Conservation (phyloP, 1,140 invertebrate genomes). For the Sipha flava region DNA sequence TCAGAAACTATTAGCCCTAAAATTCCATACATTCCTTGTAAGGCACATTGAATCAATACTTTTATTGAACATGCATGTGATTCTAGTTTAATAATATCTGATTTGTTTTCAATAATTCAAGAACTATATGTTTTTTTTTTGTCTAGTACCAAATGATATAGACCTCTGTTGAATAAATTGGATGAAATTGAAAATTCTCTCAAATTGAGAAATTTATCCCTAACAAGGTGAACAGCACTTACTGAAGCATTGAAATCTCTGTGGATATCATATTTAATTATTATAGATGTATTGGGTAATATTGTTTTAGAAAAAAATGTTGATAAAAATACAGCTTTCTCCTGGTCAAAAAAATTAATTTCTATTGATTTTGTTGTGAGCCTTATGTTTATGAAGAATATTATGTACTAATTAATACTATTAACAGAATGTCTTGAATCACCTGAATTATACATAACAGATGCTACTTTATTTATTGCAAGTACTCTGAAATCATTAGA, state of each 20-base stretch:
- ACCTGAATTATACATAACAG: neutral
- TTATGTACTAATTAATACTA: neutral
- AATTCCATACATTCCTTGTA: constrained; percentile 26
- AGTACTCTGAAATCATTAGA: neutral
- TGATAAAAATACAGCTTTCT: neutral
- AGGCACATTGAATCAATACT: constrained; percentile 6
- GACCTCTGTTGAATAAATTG: neutral
- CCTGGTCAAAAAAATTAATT: neutral
- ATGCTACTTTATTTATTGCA: neutral
- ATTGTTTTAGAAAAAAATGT: neutral
- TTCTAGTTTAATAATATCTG: neutral
- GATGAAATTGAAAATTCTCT: neutral
- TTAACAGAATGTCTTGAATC: constrained; percentile 14
- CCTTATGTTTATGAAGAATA: constrained; percentile 7
- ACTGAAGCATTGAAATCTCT: neutral
- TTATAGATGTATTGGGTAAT: neutral
- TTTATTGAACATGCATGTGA: neutral
- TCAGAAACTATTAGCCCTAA: neutral
- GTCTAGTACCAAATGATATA: constrained; percentile 5
- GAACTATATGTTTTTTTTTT: constrained; percentile 3
- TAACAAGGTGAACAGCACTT: constrained; percentile 13
- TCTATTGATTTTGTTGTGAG: neutral
- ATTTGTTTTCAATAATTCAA: neutral
- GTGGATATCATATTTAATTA: neutral
- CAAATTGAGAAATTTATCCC: neutral